A percentile compares a stretch with the other conserved stretches of the same genome.
Evolutionary conservation across 2,797 vertebrate species (phyloP).

Genomic region (Gephyroberyx darwinii): DNA sequence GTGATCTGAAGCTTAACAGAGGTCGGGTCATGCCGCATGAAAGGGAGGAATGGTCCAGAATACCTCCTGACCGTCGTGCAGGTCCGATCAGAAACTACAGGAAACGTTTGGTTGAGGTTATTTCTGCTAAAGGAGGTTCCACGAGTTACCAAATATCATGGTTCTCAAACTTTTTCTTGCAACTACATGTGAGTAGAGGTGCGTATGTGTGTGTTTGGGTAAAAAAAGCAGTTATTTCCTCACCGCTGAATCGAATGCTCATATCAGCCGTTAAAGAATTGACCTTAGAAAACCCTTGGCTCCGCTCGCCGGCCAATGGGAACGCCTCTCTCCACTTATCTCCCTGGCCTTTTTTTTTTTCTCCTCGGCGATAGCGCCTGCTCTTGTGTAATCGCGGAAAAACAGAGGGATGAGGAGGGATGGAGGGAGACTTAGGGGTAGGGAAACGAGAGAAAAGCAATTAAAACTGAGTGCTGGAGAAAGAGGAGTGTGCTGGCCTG

Average conservation of each 20-base stretch:
- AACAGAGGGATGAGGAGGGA: slow-evolving; percentile 56
- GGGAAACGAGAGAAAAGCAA: slow-evolving; percentile 73
- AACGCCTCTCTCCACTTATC: slow-evolving; percentile 41
- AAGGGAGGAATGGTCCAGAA: too few relatives aligned
- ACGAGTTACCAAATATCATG: too few relatives aligned
- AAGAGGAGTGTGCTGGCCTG: slow-evolving; percentile 66
- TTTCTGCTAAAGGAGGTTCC: too few relatives aligned
- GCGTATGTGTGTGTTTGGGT: not conserved
- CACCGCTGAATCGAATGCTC: slow-evolving; percentile 45
- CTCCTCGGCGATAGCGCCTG: slow-evolving; percentile 18
- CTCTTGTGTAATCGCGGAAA: slow-evolving; percentile 63
- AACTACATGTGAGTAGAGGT: not conserved
- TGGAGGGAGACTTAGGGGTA: slow-evolving; percentile 48
- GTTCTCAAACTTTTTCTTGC: too few relatives aligned
- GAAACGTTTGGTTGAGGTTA: too few relatives aligned
- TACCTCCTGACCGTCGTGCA: too few relatives aligned
- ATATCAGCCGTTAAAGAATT: slow-evolving; percentile 34
- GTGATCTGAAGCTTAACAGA: too few relatives aligned
- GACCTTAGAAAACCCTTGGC: slow-evolving; percentile 50
- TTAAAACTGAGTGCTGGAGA: slow-evolving; percentile 74
- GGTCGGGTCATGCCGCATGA: too few relatives aligned
- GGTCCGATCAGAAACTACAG: too few relatives aligned
- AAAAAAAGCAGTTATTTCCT: not conserved
- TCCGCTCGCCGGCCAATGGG: slow-evolving; percentile 28
- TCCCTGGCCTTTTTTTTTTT: slow-evolving; percentile 28